Conservation (phyloP, 2,113 vertebrate species). For the Caretta caretta region DNA sequence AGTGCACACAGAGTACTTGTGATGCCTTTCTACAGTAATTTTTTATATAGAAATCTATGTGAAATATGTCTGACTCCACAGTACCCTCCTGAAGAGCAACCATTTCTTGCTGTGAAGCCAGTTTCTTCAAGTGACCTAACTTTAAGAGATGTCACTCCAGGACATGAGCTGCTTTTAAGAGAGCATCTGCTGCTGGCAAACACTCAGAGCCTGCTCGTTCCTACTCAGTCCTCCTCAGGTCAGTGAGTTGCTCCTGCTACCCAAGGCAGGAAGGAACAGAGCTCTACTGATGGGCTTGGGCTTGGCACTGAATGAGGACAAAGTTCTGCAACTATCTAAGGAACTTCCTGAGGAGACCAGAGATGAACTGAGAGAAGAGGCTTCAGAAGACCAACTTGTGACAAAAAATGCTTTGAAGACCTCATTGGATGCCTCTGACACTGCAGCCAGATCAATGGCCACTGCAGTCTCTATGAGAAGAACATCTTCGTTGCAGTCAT, state of each 20-base stretch:
- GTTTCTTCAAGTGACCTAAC: background rate
- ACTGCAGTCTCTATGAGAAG: background rate
- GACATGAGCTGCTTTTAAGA: background rate
- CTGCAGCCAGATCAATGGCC: background rate
- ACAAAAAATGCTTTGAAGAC: background rate
- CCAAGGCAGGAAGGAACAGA: background rate
- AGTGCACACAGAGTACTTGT: background rate
- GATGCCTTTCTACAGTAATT: background rate
- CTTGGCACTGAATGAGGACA: background rate
- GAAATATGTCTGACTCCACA: background rate
- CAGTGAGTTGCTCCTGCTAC: background rate
- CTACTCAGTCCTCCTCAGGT: background rate
- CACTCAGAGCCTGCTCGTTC: background rate
- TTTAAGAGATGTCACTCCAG: background rate
- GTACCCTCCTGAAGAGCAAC: background rate
- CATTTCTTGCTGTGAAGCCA: background rate
- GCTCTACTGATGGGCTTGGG: background rate
- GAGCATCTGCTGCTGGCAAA: background rate
- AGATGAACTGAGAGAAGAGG: background rate
- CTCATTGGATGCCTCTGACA: background rate
- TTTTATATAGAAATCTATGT: background rate
- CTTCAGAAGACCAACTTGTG: background rate
- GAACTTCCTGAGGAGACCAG: background rate
- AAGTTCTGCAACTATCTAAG: background rate
- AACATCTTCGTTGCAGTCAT: background rate